These are phyloP conservation scores for Psix sp. DNA, from an alignment of 1,140 invertebrate genomes.

Conservation along the genomic window DNA sequence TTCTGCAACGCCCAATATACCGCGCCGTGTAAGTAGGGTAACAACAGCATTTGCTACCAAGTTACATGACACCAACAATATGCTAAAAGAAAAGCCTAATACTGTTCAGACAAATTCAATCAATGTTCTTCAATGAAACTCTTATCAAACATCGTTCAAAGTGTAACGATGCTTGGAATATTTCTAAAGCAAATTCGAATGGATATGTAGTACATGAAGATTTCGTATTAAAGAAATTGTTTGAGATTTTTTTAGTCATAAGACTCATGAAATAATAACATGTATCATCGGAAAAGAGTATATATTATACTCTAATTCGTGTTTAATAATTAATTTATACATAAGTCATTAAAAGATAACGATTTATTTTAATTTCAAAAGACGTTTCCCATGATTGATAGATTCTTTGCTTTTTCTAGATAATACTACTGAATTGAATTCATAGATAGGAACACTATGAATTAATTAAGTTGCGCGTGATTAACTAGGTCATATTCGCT, in stretches of 20 bases:
- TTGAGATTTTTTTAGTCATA: no score
- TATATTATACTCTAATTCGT: neutral
- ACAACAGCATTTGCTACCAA: constrained; percentile 40
- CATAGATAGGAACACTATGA: neutral
- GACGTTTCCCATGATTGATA: neutral
- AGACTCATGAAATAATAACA: no score
- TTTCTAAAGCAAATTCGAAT: no score
- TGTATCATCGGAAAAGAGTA: neutral
- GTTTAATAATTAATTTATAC: constrained; percentile 3
- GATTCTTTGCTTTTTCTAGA: constrained; percentile 4
- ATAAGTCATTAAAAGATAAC: constrained; percentile 1
- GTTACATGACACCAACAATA: constrained; percentile 13
- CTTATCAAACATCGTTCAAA: constrained; percentile 1
- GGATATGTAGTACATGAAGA: no score
- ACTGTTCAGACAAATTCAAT: constrained; percentile 21
- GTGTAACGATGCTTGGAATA: no score
- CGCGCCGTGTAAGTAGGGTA: constrained; percentile 45
- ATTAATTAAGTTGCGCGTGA: neutral
- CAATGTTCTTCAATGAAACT: constrained; percentile 10
- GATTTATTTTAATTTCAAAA: constrained; percentile 2
- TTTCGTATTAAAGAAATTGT: no score
- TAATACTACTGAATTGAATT: constrained; percentile 6
- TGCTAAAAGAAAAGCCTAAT: constrained; percentile 16
- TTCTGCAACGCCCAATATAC: constrained; percentile 51
- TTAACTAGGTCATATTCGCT: no score